Conservation (phyloP, 1,140 invertebrate genomes). For the Sipha flava region DNA sequence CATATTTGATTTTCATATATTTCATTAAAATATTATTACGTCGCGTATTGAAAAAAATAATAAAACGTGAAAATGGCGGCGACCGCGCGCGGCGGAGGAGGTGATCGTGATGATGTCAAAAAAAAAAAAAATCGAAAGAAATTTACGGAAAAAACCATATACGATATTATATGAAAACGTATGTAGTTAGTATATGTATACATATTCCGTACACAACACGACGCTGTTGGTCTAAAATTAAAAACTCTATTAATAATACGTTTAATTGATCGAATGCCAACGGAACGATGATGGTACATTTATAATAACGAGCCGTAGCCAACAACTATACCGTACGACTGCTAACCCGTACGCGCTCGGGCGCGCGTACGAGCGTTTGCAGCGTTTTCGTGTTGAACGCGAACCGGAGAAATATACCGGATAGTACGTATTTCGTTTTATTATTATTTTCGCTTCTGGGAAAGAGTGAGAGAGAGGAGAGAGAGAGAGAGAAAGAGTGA, state of each 20-base stretch:
- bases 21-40: constrained; percentile 4
- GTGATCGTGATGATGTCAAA: not conserved
- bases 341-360: not conserved
- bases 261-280: constrained; percentile 26
- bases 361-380: not conserved
- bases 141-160: not conserved
- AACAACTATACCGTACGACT: not conserved
- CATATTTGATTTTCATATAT: constrained; percentile 2
- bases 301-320: constrained; percentile 25
- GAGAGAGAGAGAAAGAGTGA: too few relatives aligned
- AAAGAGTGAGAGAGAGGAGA: too few relatives aligned
- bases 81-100: not conserved
- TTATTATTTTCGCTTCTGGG: not conserved
- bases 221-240: constrained; percentile 17
- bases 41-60: not conserved
- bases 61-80: not conserved
- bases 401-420: not conserved
- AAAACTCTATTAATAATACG: constrained; percentile 26
- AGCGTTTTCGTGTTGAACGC: not conserved
- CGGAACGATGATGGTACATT: constrained; percentile 22
- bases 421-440: not conserved
- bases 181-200: not conserved
- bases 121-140: not conserved
- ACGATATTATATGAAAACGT: not conserved
- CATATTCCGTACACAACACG: not conserved